Evolutionary conservation across 2,797 vertebrate species (phyloP).

Genomic region (Phalloptychus januarius): DNA sequence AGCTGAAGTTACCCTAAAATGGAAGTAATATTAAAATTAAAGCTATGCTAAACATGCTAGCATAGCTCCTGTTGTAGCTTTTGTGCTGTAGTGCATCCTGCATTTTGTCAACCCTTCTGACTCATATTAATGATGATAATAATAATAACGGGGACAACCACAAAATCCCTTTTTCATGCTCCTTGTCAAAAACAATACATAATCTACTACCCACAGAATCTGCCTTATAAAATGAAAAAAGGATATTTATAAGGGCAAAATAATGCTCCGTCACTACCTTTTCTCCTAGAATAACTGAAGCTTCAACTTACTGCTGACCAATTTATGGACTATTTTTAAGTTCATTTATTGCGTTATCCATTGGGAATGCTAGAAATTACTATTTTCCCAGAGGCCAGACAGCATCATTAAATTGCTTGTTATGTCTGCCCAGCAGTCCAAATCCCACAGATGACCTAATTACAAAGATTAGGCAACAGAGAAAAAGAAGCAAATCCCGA

Average conservation of each 20-base stretch:
- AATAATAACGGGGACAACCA: no score
- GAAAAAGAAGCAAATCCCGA: not conserved
- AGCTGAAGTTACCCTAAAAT: no score
- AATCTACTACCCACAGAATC: not conserved
- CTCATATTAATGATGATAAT: no score
- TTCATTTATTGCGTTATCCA: not conserved
- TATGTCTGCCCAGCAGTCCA: constrained; percentile 6
- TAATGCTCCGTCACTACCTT: not conserved
- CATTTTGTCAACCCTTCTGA: no score
- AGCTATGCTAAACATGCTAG: no score
- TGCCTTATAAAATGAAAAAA: not conserved
- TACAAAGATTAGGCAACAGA: constrained; percentile 3
- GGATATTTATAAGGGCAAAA: not conserved
- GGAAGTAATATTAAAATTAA: no score
- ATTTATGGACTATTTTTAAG: not conserved
- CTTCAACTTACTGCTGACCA: not conserved
- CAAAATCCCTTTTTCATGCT: not conserved
- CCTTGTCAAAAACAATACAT: not conserved
- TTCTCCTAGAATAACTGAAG: not conserved
- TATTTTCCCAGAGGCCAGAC: not conserved
- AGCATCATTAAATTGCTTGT: constrained; percentile 13
- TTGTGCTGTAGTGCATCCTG: no score
- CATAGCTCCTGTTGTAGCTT: no score
- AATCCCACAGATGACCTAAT: constrained; percentile 11
- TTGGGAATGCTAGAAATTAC: not conserved